Evolutionary conservation across 2,888 invertebrate species (phyloP).

Genomic region (Chaetoderma sp.): DNA sequence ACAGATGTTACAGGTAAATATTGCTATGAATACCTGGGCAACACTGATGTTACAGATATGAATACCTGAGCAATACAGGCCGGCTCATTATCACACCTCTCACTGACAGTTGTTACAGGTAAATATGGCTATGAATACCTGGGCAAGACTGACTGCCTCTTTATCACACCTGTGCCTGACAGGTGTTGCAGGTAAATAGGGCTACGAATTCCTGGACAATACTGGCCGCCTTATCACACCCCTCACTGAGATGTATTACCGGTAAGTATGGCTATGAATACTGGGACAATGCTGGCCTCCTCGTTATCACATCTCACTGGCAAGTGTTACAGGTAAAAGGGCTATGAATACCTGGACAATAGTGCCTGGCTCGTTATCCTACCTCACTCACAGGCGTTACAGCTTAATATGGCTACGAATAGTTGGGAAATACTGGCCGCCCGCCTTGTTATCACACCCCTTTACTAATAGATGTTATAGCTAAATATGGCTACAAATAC

Average conservation of each 20-base stretch:
- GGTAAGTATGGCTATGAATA: conserved; percentile 70
- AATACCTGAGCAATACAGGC: conserved; percentile 71
- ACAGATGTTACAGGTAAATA: conserved; percentile 70
- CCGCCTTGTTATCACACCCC: conserved; percentile 72
- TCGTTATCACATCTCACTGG: conserved; percentile 72
- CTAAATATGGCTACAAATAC: conserved; percentile 72
- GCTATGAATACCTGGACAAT: conserved; percentile 72
- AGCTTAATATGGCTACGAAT: conserved; percentile 61
- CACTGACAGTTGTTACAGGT: conserved; percentile 72
- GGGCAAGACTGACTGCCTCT: conserved; percentile 71
- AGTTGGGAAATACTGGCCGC: too few relatives aligned
- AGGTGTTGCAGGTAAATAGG: conserved; percentile 70
- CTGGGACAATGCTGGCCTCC: conserved; percentile 70
- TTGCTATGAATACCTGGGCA: too few relatives aligned
- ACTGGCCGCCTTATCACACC: too few relatives aligned
- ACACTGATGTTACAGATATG: conserved; percentile 72
- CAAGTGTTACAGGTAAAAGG: conserved; percentile 71
- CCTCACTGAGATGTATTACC: conserved; percentile 72
- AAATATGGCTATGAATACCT: conserved; percentile 70
- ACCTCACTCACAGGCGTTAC: conserved; percentile 72
- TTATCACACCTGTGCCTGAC: conserved; percentile 72
- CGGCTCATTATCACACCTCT: conserved; percentile 72
- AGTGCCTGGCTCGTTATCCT: conserved; percentile 71
- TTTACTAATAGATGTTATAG: conserved; percentile 70
- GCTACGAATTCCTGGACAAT: too few relatives aligned